These are phyloP conservation scores for Trypoxylon attenuatum DNA, from an alignment of 2,888 invertebrate genomes.

Conservation along the genomic window DNA sequence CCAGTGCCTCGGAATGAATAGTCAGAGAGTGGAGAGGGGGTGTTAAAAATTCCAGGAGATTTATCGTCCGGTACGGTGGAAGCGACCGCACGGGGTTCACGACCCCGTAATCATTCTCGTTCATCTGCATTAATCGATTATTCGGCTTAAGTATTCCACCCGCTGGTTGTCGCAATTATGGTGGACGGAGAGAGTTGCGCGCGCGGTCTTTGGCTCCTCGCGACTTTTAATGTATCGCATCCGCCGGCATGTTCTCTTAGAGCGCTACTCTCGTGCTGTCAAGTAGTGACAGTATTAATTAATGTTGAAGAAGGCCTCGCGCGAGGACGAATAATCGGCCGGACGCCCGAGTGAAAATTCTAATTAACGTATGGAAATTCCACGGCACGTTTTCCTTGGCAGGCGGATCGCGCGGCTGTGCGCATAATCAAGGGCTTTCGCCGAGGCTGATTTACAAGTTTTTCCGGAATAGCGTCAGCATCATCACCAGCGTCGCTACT, in stretches of 20 bases:
- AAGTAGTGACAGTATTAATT: background rate
- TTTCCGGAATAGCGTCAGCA: background rate
- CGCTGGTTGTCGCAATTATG: slow-evolving; percentile 24
- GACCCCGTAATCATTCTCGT: slow-evolving; percentile 1
- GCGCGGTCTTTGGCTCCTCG: slow-evolving; percentile 17
- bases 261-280: too few species aligned
- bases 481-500: too few species aligned
- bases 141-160: slow-evolving; percentile 2
- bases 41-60: background rate
- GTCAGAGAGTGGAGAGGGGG: background rate
- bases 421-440: too few species aligned
- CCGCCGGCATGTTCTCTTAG: too few species aligned
- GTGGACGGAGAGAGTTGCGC: slow-evolving; percentile 18
- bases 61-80: too few species aligned
- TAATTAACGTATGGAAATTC: background rate
- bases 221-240: too few species aligned
- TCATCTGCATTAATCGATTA: slow-evolving; percentile 10
- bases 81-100: background rate
- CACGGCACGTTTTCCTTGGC: too few species aligned
- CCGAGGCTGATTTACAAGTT: background rate
- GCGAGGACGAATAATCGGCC: background rate
- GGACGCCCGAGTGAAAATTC: background rate
- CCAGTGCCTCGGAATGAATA: background rate
- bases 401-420: too few species aligned
- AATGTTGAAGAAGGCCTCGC: background rate